phyloP scores from a whole-genome alignment of 2,888 invertebrate genomes.

The Drosophila colorata region DNA sequence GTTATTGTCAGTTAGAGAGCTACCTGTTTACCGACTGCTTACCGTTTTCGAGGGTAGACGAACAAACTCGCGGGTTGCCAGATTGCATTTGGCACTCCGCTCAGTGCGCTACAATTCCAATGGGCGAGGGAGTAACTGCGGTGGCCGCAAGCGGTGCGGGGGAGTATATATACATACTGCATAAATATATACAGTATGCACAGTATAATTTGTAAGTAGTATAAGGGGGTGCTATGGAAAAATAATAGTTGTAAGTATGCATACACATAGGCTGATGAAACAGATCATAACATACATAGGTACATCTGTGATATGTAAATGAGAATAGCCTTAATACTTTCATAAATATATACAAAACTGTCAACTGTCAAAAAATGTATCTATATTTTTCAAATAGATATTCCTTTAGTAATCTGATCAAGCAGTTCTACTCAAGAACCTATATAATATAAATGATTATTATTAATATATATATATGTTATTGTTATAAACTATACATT shows the following conservation, averaged over 20 bases:
- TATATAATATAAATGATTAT: no score
- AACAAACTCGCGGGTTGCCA: conserved; percentile 61
- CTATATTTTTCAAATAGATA: no score
- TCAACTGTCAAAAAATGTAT: no score
- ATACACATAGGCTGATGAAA: no score
- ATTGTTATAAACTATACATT: no score
- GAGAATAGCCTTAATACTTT: no score
- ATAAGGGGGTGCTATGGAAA: neutral
- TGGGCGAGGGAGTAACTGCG: conserved; percentile 40
- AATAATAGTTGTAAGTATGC: neutral
- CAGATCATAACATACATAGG: no score
- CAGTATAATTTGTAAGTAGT: neutral
- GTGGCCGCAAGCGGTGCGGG: conserved; percentile 22
- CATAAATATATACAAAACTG: no score
- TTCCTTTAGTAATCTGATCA: no score
- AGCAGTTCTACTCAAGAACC: no score
- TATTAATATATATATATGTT: no score
- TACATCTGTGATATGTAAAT: no score
- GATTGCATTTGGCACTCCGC: conserved; percentile 53
- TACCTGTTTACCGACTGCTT: conserved; percentile 81
- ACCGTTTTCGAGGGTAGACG: conserved; percentile 69
- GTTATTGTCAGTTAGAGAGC: conserved; percentile 81
- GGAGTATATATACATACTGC: conserved; percentile 1
- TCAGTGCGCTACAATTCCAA: conserved; percentile 15
- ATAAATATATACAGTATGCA: neutral